Percentiles rank a stretch among this genome's conserved stretches.
phyloP scores from a whole-genome alignment of 2,888 invertebrate species.

The Petrolisthes manimaculis region DNA sequence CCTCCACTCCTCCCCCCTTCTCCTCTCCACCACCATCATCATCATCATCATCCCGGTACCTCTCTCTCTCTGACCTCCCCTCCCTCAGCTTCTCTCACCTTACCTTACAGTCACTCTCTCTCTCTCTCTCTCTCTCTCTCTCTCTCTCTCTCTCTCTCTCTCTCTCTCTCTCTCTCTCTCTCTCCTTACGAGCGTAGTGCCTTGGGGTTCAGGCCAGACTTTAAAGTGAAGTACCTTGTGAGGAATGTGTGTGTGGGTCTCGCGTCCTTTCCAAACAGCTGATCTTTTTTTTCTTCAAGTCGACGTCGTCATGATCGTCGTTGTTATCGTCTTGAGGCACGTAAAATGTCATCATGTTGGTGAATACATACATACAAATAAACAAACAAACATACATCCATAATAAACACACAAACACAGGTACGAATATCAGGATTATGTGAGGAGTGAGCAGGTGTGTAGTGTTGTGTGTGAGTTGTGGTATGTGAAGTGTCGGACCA shows the following conservation, averaged over 20 bases:
- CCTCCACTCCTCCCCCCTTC: background rate
- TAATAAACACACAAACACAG: no score
- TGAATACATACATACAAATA: background rate
- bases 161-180: constrained; percentile 17
- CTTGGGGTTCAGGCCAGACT: background rate
- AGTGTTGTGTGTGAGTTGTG: no score
- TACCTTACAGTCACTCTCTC: background rate
- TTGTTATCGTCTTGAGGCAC: no score
- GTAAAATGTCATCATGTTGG: background rate
- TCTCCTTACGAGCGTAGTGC: background rate
- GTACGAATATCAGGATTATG: no score
- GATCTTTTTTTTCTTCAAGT: background rate
- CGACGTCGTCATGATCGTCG: no score
- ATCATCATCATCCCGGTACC: background rate
- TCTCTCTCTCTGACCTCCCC: background rate
- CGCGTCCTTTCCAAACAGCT: background rate
- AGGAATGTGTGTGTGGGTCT: no score
- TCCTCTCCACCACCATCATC: no score
- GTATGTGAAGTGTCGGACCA: no score
- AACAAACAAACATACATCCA: no score
- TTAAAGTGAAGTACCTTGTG: no score
- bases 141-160: constrained; percentile 15
- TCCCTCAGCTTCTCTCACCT: background rate
- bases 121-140: constrained; percentile 3
- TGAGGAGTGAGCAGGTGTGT: no score